Percentiles rank a stretch among this genome's conserved stretches.
phyloP scores from a whole-genome alignment of 2,113 vertebrate genomes.

The Aptenodytes forsteri region DNA sequence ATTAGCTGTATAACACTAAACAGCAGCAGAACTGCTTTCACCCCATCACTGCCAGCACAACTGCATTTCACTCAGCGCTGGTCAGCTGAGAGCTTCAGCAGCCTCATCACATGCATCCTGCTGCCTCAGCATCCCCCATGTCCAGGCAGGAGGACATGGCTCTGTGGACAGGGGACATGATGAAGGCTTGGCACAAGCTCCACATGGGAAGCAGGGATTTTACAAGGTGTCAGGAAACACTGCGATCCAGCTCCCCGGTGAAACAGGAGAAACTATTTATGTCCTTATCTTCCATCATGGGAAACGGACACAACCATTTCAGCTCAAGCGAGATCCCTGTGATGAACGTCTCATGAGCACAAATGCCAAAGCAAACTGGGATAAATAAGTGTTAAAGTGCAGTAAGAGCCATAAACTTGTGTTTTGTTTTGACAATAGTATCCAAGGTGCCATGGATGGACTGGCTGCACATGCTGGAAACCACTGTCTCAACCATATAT shows the following conservation, averaged over 20 bases:
- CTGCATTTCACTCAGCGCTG: background rate
- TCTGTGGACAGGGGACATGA: background rate
- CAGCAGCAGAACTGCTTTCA: background rate
- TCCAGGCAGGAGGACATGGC: background rate
- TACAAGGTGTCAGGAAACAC: background rate
- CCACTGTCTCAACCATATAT: rapidly evolving
- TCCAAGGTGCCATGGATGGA: background rate
- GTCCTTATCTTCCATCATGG: background rate
- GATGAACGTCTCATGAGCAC: background rate
- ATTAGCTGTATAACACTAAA: rapidly evolving
- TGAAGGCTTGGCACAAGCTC: background rate
- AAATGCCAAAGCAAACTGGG: background rate
- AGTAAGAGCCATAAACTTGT: background rate
- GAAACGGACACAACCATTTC: background rate
- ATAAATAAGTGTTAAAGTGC: background rate
- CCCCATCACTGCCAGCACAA: background rate
- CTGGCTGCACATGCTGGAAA: background rate
- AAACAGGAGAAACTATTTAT: background rate
- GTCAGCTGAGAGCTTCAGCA: background rate
- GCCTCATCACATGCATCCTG: background rate
- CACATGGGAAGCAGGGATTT: background rate
- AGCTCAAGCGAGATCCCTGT: background rate
- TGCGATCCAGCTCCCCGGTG: background rate
- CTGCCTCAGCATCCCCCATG: background rate
- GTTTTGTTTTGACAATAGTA: background rate